phyloP scores from a whole-genome alignment of 1,140 invertebrate genomes.

The Protaetia brevitarsis region DNA sequence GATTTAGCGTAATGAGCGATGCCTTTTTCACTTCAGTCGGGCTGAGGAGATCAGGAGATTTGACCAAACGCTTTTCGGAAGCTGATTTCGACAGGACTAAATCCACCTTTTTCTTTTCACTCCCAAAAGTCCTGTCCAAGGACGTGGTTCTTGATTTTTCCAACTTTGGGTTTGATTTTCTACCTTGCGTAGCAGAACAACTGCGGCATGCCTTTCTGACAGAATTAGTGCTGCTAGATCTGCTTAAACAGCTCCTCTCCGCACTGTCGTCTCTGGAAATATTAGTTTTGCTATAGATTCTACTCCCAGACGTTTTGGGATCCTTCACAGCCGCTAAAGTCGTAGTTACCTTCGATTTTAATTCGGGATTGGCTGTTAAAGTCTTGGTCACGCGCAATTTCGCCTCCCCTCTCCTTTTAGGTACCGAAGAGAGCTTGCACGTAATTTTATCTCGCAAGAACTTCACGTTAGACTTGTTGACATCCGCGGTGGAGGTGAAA shows the following conservation, averaged over 20 bases:
- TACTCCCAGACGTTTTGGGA: slow-evolving; percentile 31
- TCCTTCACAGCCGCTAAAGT: slow-evolving; percentile 34
- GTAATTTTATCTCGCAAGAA: slow-evolving; percentile 58
- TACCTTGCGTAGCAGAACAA: slow-evolving; percentile 27
- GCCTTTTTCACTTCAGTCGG: slow-evolving; percentile 59
- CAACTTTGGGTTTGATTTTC: slow-evolving; percentile 21
- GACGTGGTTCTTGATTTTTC: slow-evolving; percentile 36
- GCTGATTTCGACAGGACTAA: slow-evolving; percentile 32
- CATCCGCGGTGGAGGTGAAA: slow-evolving; percentile 47
- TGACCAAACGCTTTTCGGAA: slow-evolving; percentile 40
- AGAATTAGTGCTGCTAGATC: slow-evolving; percentile 25
- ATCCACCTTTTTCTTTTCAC: slow-evolving; percentile 43
- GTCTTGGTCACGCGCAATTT: slow-evolving; percentile 47
- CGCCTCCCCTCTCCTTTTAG: slow-evolving; percentile 49
- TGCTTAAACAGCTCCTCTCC: not conserved
- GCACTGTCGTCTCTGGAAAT: slow-evolving; percentile 17
- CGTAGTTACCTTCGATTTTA: slow-evolving; percentile 36
- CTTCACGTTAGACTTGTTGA: slow-evolving; percentile 54
- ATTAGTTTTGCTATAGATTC: slow-evolving; percentile 37
- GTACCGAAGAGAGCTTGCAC: slow-evolving; percentile 54
- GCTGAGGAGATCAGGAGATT: slow-evolving; percentile 56
- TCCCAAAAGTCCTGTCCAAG: slow-evolving; percentile 50
- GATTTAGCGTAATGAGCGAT: not conserved
- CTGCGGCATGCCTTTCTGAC: slow-evolving; percentile 32
- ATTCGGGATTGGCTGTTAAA: slow-evolving; percentile 45